Percentiles rank a stretch among this genome's conserved stretches.
Evolutionary conservation across 2,113 vertebrate genomes (phyloP).

Genomic region (Sardina pilchardus): DNA sequence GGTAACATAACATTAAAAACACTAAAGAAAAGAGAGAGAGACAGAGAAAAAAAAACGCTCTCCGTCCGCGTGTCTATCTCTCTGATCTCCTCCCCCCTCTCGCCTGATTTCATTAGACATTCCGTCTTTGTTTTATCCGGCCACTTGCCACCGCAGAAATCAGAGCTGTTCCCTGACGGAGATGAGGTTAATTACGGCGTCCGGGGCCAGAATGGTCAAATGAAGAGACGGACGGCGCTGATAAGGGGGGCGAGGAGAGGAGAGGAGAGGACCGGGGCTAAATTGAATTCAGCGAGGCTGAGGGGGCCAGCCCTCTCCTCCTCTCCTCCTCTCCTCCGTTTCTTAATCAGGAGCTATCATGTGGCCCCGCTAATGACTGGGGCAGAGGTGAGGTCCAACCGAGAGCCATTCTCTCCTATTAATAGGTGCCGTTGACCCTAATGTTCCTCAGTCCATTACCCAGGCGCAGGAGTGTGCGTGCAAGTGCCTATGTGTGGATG

Average conservation of each 20-base stretch:
- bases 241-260: constrained; percentile 29
- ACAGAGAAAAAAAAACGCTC: too few species aligned
- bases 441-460: constrained; percentile 70
- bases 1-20: too few species aligned
- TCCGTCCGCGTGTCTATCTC: not conserved
- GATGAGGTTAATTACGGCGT: not conserved
- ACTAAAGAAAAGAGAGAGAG: too few species aligned
- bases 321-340: too few species aligned
- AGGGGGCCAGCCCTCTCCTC: constrained; percentile 51
- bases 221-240: constrained; percentile 33
- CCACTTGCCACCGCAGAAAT: not conserved
- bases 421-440: constrained; percentile 66
- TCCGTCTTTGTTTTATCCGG: not conserved
- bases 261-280: too few species aligned
- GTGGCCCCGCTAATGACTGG: constrained; percentile 52
- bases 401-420: constrained; percentile 64
- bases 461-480: constrained; percentile 51
- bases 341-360: constrained; percentile 35
- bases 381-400: constrained; percentile 58
- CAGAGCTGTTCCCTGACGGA: not conserved
- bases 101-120: not conserved
- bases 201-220: not conserved
- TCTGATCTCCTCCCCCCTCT: not conserved
- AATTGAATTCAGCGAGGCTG: constrained; percentile 55
- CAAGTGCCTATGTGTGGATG: not conserved